These are phyloP conservation scores for Parnassius apollo DNA, from an alignment of 2,888 invertebrate genomes.

Conservation along the genomic window DNA sequence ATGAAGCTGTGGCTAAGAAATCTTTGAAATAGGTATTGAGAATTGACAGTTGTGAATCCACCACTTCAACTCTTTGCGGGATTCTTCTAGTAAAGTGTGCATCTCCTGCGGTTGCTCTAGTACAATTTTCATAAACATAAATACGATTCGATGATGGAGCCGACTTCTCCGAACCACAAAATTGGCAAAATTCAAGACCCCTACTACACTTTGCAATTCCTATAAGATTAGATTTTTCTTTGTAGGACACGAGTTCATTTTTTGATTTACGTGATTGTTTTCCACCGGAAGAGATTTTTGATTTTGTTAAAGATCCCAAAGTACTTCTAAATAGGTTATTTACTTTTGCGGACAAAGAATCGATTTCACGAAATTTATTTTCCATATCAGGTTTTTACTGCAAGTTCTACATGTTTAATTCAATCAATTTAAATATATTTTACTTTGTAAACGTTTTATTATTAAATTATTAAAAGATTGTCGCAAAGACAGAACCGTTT, in stretches of 20 bases:
- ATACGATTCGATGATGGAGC: no score
- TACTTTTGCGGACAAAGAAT: not conserved
- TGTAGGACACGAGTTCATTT: not conserved
- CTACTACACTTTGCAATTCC: not conserved
- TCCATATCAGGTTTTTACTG: no score
- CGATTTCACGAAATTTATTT: not conserved
- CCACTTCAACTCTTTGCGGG: not conserved
- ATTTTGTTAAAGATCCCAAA: not conserved
- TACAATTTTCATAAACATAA: no score
- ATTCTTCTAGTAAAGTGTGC: not conserved
- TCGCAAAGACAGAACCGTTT: no score
- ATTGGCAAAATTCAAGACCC: no score
- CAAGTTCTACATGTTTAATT: no score
- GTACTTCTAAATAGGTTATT: not conserved
- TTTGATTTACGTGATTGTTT: not conserved
- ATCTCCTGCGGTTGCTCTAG: not conserved
- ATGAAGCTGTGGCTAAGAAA: not conserved
- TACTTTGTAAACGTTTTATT: no score
- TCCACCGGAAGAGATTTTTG: not conserved
- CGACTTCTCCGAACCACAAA: no score
- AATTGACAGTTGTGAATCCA: not conserved
- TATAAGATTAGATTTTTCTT: not conserved
- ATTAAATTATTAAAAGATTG: no score
- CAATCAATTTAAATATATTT: no score
- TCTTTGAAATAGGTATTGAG: not conserved